These are phyloP conservation scores for Triplophysa rosa DNA, from an alignment of 2,113 vertebrate genomes.

Conservation along the genomic window DNA sequence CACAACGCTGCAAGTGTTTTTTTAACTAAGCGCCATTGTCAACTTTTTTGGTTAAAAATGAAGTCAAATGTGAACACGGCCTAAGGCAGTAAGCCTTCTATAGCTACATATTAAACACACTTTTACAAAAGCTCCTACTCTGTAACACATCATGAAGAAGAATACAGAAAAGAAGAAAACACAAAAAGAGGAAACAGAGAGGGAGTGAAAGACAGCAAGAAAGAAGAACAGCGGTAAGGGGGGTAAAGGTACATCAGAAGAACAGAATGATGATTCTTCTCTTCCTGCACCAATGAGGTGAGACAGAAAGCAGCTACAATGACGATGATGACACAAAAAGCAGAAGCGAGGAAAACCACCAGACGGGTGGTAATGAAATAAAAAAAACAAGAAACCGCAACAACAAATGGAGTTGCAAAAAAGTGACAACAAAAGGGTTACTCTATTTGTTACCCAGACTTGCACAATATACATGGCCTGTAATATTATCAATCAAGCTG, in stretches of 20 bases:
- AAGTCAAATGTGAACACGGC: no score
- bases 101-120: no score
- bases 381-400: conserved; percentile 28
- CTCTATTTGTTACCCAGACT: not conserved
- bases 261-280: conserved; percentile 57
- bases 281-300: conserved; percentile 52
- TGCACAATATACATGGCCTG: conserved; percentile 44
- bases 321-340: conserved; percentile 52
- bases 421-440: not conserved
- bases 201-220: not conserved
- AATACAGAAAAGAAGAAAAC: not conserved
- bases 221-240: conserved; percentile 55
- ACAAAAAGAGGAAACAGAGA: not conserved
- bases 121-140: no score
- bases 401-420: conserved; percentile 41
- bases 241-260: conserved; percentile 46
- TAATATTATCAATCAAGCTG: conserved; percentile 54
- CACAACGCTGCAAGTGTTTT: no score
- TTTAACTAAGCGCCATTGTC: no score
- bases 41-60: no score
- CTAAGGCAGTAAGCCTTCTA: no score
- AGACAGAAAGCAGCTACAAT: conserved; percentile 54
- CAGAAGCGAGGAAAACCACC: conserved; percentile 40
- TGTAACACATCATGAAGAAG: no score
- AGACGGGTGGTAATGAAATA: not conserved